Conservation (phyloP, 2,113 vertebrate species). For the Onychostruthus taczanowskii region DNA sequence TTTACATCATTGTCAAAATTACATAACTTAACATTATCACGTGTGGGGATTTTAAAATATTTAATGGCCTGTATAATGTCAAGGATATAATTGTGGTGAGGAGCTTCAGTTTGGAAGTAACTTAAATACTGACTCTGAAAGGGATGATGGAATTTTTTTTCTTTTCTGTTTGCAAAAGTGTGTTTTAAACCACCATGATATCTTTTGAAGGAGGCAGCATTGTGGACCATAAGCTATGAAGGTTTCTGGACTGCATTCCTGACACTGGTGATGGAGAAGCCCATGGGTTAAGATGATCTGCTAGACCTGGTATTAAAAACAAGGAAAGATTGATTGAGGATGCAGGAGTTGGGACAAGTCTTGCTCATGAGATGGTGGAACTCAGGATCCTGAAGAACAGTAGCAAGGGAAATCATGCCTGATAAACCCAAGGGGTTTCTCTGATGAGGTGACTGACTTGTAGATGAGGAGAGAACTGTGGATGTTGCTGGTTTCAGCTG, state of each 20-base stretch:
- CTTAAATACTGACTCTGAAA: not conserved
- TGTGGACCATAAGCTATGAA: not conserved
- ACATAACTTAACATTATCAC: not conserved
- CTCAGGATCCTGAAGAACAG: not conserved
- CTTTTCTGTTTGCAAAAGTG: not conserved
- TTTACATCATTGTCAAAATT: not conserved
- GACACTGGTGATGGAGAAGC: not conserved
- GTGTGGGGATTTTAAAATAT: not conserved
- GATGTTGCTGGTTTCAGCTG: not conserved
- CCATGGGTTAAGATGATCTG: not conserved
- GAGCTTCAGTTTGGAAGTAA: not conserved
- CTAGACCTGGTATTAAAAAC: not conserved
- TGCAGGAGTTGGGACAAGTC: not conserved
- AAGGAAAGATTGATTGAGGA: not conserved
- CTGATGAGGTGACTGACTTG: not conserved
- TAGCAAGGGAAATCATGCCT: not conserved
- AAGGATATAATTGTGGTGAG: not conserved
- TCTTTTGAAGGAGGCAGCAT: not conserved
- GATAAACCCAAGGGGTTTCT: not conserved
- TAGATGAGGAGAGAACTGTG: not conserved
- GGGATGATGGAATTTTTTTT: not conserved
- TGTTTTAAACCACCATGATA: not conserved
- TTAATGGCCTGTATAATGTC: not conserved
- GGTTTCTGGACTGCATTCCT: not conserved
- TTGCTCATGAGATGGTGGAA: not conserved